Conservation (phyloP, 2,113 vertebrate genomes). For the Lipophrys pholis region DNA sequence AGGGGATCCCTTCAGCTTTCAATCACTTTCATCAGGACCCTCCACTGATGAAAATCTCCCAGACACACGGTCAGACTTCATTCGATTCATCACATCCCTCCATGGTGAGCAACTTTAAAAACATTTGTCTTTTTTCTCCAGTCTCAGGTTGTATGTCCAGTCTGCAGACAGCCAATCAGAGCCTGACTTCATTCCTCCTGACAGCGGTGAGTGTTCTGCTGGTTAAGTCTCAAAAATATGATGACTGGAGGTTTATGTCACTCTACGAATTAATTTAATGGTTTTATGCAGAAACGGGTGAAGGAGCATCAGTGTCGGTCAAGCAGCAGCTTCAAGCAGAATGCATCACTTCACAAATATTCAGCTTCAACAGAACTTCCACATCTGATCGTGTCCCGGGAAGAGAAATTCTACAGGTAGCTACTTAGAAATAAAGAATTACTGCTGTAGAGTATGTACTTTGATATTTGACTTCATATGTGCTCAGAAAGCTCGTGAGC, state of each 20-base stretch:
- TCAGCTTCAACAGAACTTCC: conserved; percentile 1
- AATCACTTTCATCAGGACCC: not conserved
- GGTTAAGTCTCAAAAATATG: not conserved
- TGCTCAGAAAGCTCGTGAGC: conserved; percentile 36
- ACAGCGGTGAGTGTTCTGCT: conserved; percentile 30
- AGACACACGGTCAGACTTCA: conserved; percentile 17
- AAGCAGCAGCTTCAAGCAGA: conserved; percentile 28
- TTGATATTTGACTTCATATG: not conserved
- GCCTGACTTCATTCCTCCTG: conserved; percentile 33
- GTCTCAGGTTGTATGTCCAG: conserved; percentile 30
- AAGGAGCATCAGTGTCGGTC: not conserved
- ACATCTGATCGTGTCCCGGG: conserved; percentile 29
- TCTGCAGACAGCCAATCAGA: conserved; percentile 33
- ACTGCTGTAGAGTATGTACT: not conserved
- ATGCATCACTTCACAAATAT: conserved; percentile 15
- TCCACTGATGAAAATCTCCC: not conserved
- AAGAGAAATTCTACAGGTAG: conserved; percentile 50
- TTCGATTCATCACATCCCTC: conserved; percentile 1
- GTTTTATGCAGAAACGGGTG: conserved; percentile 39
- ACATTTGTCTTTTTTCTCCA: not conserved
- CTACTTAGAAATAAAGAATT: not conserved
- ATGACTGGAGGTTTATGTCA: conserved; percentile 1
- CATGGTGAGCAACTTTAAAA: not conserved
- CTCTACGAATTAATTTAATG: not conserved
- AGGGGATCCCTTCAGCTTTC: not conserved